phyloP scores from a whole-genome alignment of 2,888 invertebrate genomes.

The Furcula furcula region DNA sequence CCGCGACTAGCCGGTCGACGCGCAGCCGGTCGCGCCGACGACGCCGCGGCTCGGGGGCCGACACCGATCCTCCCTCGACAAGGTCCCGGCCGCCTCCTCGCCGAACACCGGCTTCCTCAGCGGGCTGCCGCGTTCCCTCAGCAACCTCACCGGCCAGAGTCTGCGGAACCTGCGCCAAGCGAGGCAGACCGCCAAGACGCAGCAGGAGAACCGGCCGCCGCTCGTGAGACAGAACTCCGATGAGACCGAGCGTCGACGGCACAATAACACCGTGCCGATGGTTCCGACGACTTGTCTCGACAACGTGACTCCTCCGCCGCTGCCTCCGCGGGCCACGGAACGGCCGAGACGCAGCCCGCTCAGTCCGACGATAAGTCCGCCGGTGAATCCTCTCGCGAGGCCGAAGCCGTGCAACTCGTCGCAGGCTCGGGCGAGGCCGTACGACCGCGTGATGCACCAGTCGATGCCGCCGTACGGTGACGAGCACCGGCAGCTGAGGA shows the following conservation, averaged over 20 bases:
- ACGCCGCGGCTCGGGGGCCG: constrained; percentile 7
- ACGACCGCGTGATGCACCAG: constrained; percentile 53
- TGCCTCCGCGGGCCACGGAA: constrained; percentile 60
- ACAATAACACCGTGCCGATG: constrained; percentile 63
- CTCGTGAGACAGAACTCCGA: constrained; percentile 58
- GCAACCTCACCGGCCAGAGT: constrained; percentile 75
- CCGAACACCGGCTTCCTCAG: constrained; percentile 62
- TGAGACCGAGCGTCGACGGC: constrained; percentile 45
- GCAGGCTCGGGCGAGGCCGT: constrained; percentile 23
- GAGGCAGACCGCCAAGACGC: constrained; percentile 37
- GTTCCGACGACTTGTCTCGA: constrained; percentile 71
- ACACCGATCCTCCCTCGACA: constrained; percentile 14
- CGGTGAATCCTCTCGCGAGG: constrained; percentile 45
- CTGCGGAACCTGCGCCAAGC: constrained; percentile 57
- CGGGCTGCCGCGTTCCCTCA: constrained; percentile 69
- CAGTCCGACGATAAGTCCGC: constrained; percentile 34
- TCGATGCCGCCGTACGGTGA: constrained; percentile 54
- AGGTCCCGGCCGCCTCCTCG: constrained; percentile 22
- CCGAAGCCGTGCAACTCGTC: constrained; percentile 41
- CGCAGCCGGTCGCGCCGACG: constrained; percentile 17
- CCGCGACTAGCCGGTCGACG: constrained; percentile 1
- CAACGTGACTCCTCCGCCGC: constrained; percentile 60
- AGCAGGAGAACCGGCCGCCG: constrained; percentile 50
- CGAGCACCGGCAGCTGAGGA: constrained; percentile 43
- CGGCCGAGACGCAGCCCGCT: constrained; percentile 49